Evolutionary conservation across 2,888 invertebrate genomes (phyloP).

Genomic region (Melanargia galathea): DNA sequence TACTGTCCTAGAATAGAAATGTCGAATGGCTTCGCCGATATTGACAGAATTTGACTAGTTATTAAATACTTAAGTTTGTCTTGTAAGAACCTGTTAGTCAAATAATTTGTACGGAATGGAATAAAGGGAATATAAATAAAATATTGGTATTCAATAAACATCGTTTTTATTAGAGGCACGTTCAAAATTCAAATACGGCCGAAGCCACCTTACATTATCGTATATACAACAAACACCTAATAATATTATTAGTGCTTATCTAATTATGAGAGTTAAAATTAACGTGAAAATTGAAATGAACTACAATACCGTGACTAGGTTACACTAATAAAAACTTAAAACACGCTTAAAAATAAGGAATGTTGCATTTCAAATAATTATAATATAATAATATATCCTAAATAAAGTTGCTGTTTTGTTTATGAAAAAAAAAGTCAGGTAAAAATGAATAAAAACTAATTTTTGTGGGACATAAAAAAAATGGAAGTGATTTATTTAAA

Average conservation of each 20-base stretch:
- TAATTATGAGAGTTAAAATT: conserved; percentile 52
- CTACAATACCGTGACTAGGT: conserved; percentile 67
- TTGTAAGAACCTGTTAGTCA: no score
- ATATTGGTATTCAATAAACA: conserved; percentile 56
- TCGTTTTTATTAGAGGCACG: conserved; percentile 76
- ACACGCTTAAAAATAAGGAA: conserved; percentile 45
- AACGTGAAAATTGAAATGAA: conserved; percentile 44
- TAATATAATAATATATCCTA: conserved; percentile 18
- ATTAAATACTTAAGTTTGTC: no score
- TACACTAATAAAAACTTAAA: conserved; percentile 47
- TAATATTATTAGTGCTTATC: conserved; percentile 53
- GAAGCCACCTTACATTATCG: conserved; percentile 54
- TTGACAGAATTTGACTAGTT: no score
- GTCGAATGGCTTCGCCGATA: no score
- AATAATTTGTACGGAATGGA: no score
- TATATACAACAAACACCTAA: conserved; percentile 51
- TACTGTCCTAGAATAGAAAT: no score
- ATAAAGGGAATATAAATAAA: conserved; percentile 37
- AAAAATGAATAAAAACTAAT: conserved; percentile 3
- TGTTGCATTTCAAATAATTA: conserved; percentile 43
- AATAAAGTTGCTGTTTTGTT: conserved; percentile 36
- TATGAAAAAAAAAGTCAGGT: conserved; percentile 38
- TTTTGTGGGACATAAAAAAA: conserved; percentile 17
- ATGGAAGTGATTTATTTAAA: not conserved
- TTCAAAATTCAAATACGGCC: conserved; percentile 69